Percentiles rank a stretch among this genome's conserved stretches.
phyloP scores from a whole-genome alignment of 2,797 vertebrate genomes.

The Takifugu rubripes region DNA sequence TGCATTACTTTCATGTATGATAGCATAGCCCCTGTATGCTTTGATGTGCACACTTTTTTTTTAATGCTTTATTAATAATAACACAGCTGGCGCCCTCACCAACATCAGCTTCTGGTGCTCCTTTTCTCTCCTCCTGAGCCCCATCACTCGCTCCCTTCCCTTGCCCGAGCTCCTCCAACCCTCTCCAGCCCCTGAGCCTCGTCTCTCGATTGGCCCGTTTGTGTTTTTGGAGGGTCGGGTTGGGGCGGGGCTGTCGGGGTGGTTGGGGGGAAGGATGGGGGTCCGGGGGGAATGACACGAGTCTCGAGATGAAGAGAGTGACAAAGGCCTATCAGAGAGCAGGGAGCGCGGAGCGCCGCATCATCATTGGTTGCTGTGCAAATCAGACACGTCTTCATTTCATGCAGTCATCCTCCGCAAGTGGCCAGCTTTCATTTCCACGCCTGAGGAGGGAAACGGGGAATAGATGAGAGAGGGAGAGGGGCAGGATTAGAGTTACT shows the following conservation, averaged over 20 bases:
- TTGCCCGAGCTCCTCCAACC: slow-evolving; percentile 47
- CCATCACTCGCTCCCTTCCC: slow-evolving; percentile 47
- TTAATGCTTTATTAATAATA: slow-evolving; percentile 81
- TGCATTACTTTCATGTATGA: slow-evolving; percentile 82
- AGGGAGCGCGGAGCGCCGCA: slow-evolving; percentile 37
- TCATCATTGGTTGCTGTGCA: slow-evolving; percentile 63
- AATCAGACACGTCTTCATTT: slow-evolving; percentile 74
- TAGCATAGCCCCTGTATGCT: slow-evolving; percentile 78
- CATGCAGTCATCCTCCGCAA: slow-evolving; percentile 52
- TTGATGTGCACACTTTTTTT: slow-evolving; percentile 79
- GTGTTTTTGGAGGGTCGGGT: slow-evolving; percentile 47
- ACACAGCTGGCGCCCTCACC: slow-evolving; percentile 65
- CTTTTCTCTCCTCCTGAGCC: slow-evolving; percentile 58
- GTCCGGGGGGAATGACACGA: slow-evolving; percentile 63
- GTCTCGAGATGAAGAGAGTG: slow-evolving; percentile 59
- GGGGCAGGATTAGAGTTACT: slow-evolving; percentile 58
- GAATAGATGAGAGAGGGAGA: slow-evolving; percentile 18
- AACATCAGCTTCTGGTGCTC: slow-evolving; percentile 60
- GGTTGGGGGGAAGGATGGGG: slow-evolving; percentile 20
- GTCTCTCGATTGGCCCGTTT: slow-evolving; percentile 66
- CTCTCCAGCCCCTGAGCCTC: slow-evolving; percentile 61
- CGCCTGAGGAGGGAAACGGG: slow-evolving; percentile 44
- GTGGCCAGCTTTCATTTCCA: slow-evolving; percentile 62
- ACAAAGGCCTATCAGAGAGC: slow-evolving; percentile 66
- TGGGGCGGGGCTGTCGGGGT: slow-evolving; percentile 3